Evolutionary conservation across 2,797 vertebrate species (phyloP).

Genomic region (Aselliscus stoliczkanus): DNA sequence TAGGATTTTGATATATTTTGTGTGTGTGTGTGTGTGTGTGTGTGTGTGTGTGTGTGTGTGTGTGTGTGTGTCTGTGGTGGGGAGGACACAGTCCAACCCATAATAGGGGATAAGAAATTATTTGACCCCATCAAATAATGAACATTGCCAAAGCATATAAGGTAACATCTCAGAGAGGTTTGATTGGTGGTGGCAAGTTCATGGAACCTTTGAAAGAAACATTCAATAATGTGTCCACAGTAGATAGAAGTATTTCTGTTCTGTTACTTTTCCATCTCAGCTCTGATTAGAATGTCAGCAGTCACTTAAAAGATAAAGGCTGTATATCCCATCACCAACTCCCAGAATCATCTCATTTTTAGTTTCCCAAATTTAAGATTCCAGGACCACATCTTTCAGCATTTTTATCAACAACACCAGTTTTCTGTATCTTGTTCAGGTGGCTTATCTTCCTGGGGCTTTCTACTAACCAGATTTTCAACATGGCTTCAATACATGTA

Average conservation of each 20-base stretch:
- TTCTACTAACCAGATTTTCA: neutral
- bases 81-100: neutral
- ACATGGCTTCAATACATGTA: neutral
- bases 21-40: too few relatives aligned
- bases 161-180: neutral
- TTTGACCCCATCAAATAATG: neutral
- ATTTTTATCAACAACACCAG: neutral
- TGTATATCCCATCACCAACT: neutral
- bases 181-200: neutral
- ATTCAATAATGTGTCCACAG: neutral
- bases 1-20: neutral
- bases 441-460: neutral
- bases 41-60: neutral
- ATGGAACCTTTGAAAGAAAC: neutral
- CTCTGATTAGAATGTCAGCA: neutral
- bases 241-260: neutral
- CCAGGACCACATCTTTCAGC: neutral
- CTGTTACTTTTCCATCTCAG: neutral
- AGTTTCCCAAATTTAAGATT: neutral
- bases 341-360: conserved; percentile 3
- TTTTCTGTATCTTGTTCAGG: neutral
- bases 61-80: accelerated
- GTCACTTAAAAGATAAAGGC: neutral
- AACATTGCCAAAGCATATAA: neutral
- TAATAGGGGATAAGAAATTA: neutral